Base-by-base conservation (phyloP, 2,888 invertebrate genomes). In the Belgica antarctica region DNA sequence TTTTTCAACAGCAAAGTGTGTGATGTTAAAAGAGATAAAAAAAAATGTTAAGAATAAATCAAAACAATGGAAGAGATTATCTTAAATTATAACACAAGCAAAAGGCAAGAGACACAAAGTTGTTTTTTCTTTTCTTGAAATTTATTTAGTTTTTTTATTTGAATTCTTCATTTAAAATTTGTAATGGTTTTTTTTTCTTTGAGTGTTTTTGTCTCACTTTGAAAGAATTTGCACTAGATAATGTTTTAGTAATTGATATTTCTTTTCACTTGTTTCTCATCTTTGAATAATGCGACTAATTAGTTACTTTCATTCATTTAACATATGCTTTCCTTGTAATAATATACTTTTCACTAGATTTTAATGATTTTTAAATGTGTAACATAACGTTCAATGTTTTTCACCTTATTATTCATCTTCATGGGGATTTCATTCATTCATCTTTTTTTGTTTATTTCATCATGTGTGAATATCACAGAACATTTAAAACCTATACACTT, bases 381-480 rank as follows among this genome's bases (percentile, higher is more conserved):
- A 68, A 66, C 65, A 66, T 66, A 66, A 68, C 46, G 66, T 46
- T 68, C 19, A 68, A 47, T 68, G 57, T 68, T 17, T 41, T 65
- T 36, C 28, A 27, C 28, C 25, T 61, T 19, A 15, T 66, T n/a
- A 17, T 12, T 52, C 52, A 10, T 52, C n/a, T 52, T 22, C 25
- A 68, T 57, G 52, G 68, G 68, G 25, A 25, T 31, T 62, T 62
- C 4, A 24, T 57, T 68, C 17, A 59, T 12, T 57, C 34, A 57
- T 24, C 19, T 68, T 31, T 68, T 62, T 71, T 19, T 65, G 46
- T 52, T 62, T 71, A 57, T 71, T 68, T 61, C 41, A 62, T 71
- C 71, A 69, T 68, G 68, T 71, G 71, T 71, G 71, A 71, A 69
- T 71, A 71, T 71, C 71, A 71, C 71, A 71, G 71, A 71, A 71